These are phyloP conservation scores for Sinonovacula constricta DNA, from an alignment of 1,140 invertebrate species.

Conservation along the genomic window DNA sequence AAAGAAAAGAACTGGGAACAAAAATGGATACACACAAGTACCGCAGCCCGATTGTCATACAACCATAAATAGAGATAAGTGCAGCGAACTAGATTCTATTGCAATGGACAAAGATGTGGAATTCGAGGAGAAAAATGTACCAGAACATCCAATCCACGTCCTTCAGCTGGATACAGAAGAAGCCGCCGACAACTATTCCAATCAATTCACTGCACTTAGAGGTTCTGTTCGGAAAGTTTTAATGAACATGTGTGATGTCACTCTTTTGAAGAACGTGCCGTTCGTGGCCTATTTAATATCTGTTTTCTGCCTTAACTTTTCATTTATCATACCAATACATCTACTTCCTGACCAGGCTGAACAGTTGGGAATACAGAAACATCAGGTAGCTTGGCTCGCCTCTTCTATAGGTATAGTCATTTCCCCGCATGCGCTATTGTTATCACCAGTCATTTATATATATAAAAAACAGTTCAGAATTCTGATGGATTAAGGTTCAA, in stretches of 20 bases:
- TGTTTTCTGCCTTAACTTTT: conserved; percentile 1
- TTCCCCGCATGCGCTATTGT: too few species aligned
- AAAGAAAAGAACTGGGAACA: too few species aligned
- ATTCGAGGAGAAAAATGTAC: conserved; percentile 1
- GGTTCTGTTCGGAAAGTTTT: too few species aligned
- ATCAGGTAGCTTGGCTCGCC: conserved; percentile 16
- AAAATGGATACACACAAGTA: too few species aligned
- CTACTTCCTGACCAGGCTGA: conserved; percentile 20
- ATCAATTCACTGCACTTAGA: too few species aligned
- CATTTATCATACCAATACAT: conserved; percentile 25
- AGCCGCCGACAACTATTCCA: too few species aligned
- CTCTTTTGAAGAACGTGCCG: conserved; percentile 1
- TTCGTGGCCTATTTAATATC: conserved; percentile 11
- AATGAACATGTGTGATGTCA: neutral
- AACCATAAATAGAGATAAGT: neutral
- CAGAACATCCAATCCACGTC: neutral
- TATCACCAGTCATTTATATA: too few species aligned
- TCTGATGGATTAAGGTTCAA: too few species aligned
- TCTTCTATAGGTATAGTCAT: conserved; percentile 26
- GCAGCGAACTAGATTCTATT: neutral
- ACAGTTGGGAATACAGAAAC: conserved; percentile 19
- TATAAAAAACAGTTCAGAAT: too few species aligned
- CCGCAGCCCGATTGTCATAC: neutral
- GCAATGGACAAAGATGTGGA: neutral
- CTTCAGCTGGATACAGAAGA: too few species aligned